Evolutionary conservation across 2,888 invertebrate species (phyloP).

Genomic region (Monopis laevigella): DNA sequence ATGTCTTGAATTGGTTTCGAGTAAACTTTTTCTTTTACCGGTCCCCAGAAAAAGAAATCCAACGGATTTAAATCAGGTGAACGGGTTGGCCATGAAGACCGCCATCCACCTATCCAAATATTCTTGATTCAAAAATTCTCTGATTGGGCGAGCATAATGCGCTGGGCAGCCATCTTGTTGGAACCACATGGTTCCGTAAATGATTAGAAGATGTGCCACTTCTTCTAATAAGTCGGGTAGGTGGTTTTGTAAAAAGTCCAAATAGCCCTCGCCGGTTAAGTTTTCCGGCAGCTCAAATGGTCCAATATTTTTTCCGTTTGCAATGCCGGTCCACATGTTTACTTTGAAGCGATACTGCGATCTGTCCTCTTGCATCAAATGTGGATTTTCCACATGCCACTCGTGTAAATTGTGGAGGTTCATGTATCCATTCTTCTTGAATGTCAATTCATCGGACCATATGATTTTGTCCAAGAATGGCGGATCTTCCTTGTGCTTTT

Average conservation of each 20-base stretch:
- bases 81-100: too few relatives aligned
- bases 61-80: too few relatives aligned
- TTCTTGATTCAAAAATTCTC: too few relatives aligned
- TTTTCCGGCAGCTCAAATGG: conserved; percentile 16
- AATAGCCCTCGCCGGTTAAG: conserved; percentile 5
- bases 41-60: too few relatives aligned
- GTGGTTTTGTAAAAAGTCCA: conserved; percentile 17
- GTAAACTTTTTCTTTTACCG: too few relatives aligned
- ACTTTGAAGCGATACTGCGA: conserved; percentile 19
- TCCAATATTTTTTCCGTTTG: conserved; percentile 19
- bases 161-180: too few relatives aligned
- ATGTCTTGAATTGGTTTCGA: too few relatives aligned
- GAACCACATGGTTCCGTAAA: conserved; percentile 16
- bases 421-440: conserved; percentile 1
- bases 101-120: too few relatives aligned
- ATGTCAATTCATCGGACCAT: conserved; percentile 15
- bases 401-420: conserved; percentile 13
- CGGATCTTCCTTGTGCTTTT: conserved; percentile 13
- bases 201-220: conserved; percentile 15
- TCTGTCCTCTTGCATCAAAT: conserved; percentile 4
- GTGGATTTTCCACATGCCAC: conserved; percentile 12
- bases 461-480: conserved; percentile 11
- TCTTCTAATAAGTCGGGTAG: conserved; percentile 19
- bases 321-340: conserved; percentile 20
- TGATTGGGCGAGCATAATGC: too few relatives aligned